phyloP scores from a whole-genome alignment of 2,797 vertebrate species.

The Danio aesculapii region DNA sequence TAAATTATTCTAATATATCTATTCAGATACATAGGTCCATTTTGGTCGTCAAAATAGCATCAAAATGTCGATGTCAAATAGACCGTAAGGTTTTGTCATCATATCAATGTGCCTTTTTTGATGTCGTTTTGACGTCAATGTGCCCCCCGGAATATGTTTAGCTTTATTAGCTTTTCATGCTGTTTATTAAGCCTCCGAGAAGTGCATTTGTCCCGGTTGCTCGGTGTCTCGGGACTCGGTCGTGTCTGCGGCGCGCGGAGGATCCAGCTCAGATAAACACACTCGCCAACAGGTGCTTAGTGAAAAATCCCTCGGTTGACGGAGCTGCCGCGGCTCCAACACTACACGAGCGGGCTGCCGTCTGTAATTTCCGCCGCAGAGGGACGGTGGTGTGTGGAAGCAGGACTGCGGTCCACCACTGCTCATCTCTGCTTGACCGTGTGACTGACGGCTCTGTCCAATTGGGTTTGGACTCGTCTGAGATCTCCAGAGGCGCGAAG shows the following conservation, averaged over 20 bases:
- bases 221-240: constrained; percentile 9
- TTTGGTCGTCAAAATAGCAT: too few relatives aligned
- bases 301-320: constrained; percentile 43
- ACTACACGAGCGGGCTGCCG: constrained; percentile 37
- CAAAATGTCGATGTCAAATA: too few relatives aligned
- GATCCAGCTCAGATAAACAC: constrained; percentile 53
- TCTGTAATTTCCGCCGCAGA: constrained; percentile 56
- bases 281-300: constrained; percentile 48
- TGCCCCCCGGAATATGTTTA: too few relatives aligned
- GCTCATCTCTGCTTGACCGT: constrained; percentile 52
- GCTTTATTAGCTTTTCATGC: too few relatives aligned
- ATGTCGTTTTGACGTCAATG: too few relatives aligned
- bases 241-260: constrained; percentile 26
- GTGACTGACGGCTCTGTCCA: constrained; percentile 47
- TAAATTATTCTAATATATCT: too few relatives aligned
- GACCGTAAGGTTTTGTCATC: too few relatives aligned
- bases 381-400: constrained; percentile 36
- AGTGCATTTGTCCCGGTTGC: neutral
- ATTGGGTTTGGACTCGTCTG: constrained; percentile 38
- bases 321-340: constrained; percentile 24
- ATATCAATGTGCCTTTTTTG: too few relatives aligned
- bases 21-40: too few relatives aligned
- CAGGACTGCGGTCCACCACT: constrained; percentile 38
- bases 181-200: neutral
- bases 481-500: neutral